Evolutionary conservation across 2,888 invertebrate species (phyloP).

Genomic region (Oscheius onirici): DNA sequence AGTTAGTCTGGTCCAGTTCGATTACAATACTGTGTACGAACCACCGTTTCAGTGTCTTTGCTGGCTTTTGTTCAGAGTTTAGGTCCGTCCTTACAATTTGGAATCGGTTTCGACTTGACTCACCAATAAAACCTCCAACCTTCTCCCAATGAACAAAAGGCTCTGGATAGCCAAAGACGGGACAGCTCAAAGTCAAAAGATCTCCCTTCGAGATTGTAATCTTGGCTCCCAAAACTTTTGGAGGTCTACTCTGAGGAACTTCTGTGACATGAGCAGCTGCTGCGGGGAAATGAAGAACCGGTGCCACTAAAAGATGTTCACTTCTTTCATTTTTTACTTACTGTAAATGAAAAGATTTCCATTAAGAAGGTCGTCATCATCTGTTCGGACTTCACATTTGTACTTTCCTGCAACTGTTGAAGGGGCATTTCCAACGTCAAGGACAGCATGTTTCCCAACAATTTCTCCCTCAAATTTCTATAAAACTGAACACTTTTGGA

Average conservation of each 20-base stretch:
- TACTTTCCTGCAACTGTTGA: constrained; percentile 48
- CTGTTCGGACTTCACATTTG: constrained; percentile 52
- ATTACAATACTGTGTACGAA: too few species aligned
- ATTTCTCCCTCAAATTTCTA: constrained; percentile 45
- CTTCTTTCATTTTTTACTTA: constrained; percentile 6
- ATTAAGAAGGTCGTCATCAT: constrained; percentile 43
- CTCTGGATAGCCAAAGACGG: constrained; percentile 41
- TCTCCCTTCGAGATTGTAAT: constrained; percentile 29
- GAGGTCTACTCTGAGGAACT: constrained; percentile 21
- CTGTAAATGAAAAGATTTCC: constrained; percentile 52
- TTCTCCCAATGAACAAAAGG: constrained; percentile 53
- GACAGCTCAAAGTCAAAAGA: constrained; percentile 43
- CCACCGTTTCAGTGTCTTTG: too few species aligned
- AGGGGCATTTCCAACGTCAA: constrained; percentile 44
- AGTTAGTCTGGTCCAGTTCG: too few species aligned
- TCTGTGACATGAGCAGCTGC: constrained; percentile 34
- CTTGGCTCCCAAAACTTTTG: constrained; percentile 7
- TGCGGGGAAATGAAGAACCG: constrained; percentile 43
- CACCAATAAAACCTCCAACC: constrained; percentile 44
- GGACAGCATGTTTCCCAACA: constrained; percentile 38
- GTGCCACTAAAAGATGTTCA: constrained; percentile 40
- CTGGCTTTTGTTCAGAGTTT: too few species aligned
- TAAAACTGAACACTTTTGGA: neutral
- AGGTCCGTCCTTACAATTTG: too few species aligned
- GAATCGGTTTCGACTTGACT: too few species aligned